A percentile compares a stretch with the other conserved stretches of the same genome.
Conservation (phyloP, 2,113 vertebrate genomes). For the Sitta europaea region DNA sequence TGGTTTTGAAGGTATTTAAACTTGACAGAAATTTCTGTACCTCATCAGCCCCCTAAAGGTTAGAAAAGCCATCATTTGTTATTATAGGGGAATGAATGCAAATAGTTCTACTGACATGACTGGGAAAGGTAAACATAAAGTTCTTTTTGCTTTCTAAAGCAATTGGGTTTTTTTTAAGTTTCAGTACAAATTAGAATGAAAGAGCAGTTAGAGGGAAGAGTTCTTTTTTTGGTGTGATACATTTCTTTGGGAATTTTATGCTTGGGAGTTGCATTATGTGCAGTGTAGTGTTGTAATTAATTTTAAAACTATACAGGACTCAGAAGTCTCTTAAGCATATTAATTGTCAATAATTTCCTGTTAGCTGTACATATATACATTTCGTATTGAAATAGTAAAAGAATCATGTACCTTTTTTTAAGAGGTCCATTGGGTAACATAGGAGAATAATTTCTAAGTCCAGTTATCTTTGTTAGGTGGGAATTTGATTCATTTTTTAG, state of each 20-base stretch:
- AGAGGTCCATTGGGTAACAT: not conserved
- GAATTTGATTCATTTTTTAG: not conserved
- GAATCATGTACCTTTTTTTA: not conserved
- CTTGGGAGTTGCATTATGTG: not conserved
- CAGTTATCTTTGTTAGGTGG: not conserved
- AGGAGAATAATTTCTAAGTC: not conserved
- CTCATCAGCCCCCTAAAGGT: not conserved
- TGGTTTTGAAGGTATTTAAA: not conserved
- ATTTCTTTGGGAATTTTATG: not conserved
- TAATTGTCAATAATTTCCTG: not conserved
- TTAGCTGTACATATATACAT: not conserved
- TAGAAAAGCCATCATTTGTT: not conserved
- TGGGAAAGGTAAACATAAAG: not conserved
- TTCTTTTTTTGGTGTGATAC: fast-evolving
- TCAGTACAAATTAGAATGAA: not conserved
- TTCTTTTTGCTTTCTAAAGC: not conserved
- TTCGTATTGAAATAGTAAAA: not conserved
- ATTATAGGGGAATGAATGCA: not conserved
- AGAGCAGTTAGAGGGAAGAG: not conserved
- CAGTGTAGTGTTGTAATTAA: not conserved
- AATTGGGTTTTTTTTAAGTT: not conserved
- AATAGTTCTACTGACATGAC: not conserved
- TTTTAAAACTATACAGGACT: not conserved
- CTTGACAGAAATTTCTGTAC: not conserved
- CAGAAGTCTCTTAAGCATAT: not conserved